Evolutionary conservation across 2,797 vertebrate species (phyloP), one percentile per base, ranked within the genome.

Genomic region (Siniperca scherzeri): DNA sequence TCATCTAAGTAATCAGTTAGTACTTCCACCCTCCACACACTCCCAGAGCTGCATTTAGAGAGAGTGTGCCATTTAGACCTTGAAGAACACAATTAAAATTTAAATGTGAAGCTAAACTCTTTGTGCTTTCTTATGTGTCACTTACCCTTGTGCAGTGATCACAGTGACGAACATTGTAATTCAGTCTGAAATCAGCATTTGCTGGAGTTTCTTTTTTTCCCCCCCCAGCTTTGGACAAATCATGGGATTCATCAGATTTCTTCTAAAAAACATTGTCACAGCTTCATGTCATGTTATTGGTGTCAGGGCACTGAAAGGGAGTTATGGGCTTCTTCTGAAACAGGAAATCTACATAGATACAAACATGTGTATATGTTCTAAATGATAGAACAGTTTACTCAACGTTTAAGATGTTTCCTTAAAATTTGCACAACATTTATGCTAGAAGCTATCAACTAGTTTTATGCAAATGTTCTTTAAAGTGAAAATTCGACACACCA

Each of bases 1-100:
- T 88, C 87, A 81, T 92, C 90, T 87, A 82, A 92, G 87, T 87
- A 93, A 95, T 92, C 91, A 92, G 83, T 83, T 89, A 73, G 82
- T 78, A 79, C 86, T 90, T 81, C 66, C 80, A 74, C 40, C 82
- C 76, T 78, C 84, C 75, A 78, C 83, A 71, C 70, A 59, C 66
- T 87, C 86, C 76, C 78, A 71, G 64, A 55, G 87, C 78, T 85
- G 79, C 85, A 74, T 92, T 90, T 82, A 50, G 64, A 70, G 55
- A 59, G 68, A 86, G 68, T 68, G 64, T 56, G 81, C 76, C 77
- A 74, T 92, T 92, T 84, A 88, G 83, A 84, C 79, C 71, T 59
- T 60, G 53, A 86, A 83, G 87, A 89, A 84, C 83, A 88, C 81
- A 90, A 90, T 93, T 90, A 87, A 82, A 89, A 89, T 92, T 77